Evolutionary conservation across 2,797 vertebrate species (phyloP).

Genomic region (Trachops cirrhosus): DNA sequence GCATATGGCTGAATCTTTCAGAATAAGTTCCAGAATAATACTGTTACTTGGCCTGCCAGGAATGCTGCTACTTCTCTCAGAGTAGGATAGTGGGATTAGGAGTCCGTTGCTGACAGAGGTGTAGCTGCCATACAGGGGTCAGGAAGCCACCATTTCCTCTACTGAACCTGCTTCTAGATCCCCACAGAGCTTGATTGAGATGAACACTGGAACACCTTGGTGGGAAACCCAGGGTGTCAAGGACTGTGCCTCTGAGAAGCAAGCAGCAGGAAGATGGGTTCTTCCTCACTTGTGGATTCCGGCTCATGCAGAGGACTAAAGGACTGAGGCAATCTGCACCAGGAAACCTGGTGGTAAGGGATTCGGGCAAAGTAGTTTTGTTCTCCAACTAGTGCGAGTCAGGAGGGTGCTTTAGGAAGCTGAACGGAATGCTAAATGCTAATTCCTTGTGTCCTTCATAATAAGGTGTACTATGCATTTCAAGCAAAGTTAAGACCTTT

Average conservation of each 20-base stretch:
- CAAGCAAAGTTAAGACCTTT: not conserved
- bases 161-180: not conserved
- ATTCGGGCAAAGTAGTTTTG: not conserved
- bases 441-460: not conserved
- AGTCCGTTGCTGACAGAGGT: not conserved
- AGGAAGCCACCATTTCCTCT: not conserved
- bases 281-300: not conserved
- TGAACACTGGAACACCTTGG: not conserved
- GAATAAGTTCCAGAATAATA: not conserved
- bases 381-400: not conserved
- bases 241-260: not conserved
- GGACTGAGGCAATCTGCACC: not conserved
- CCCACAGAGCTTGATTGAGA: not conserved
- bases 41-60: not conserved
- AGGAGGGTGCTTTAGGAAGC: not conserved
- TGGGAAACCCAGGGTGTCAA: not conserved
- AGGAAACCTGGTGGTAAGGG: not conserved
- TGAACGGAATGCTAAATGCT: not conserved
- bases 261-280: not conserved
- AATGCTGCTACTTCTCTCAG: not conserved
- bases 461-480: not conserved
- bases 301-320: not conserved
- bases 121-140: not conserved
- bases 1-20: not conserved
- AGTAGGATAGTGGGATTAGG: not conserved